phyloP scores from a whole-genome alignment of 92 coral and sea anemone species.

The Desmophyllum pertusum region DNA sequence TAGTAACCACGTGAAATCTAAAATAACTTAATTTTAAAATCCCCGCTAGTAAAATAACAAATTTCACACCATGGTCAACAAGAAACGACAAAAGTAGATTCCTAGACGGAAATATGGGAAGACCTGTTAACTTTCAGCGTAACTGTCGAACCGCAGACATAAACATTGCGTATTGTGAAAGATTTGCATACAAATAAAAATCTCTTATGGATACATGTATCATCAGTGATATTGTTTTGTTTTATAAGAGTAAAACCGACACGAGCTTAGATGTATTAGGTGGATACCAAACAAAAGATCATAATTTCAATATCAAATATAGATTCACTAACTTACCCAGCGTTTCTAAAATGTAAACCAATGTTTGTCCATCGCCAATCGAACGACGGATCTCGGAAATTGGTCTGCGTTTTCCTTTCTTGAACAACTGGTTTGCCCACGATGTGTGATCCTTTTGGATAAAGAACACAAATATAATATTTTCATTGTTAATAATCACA shows the following conservation, averaged over 20 bases:
- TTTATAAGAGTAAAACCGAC: background rate
- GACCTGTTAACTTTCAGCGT: background rate
- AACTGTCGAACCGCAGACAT: conserved; percentile 18
- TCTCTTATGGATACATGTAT: background rate
- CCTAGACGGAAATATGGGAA: conserved; percentile 1
- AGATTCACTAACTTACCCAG: conserved; percentile 61
- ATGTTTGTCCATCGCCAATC: conserved; percentile 89
- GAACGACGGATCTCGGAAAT: conserved; percentile 90
- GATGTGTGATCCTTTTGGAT: conserved; percentile 83
- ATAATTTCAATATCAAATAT: background rate
- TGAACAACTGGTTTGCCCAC: conserved; percentile 85
- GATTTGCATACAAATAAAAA: background rate
- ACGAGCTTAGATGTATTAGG: background rate
- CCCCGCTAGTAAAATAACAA: background rate
- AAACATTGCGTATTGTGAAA: background rate
- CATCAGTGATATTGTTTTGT: background rate
- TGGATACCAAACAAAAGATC: background rate
- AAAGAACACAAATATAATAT: conserved; percentile 4
- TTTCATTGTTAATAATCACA: background rate
- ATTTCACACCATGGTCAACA: background rate
- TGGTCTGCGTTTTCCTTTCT: conserved; percentile 75
- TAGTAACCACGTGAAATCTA: conserved; percentile 9
- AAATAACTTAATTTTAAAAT: background rate
- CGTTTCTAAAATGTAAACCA: conserved; percentile 87
- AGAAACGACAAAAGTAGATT: background rate